phyloP scores from a whole-genome alignment of 2,797 vertebrate genomes.

The Helicolenus hilgendorfi region DNA sequence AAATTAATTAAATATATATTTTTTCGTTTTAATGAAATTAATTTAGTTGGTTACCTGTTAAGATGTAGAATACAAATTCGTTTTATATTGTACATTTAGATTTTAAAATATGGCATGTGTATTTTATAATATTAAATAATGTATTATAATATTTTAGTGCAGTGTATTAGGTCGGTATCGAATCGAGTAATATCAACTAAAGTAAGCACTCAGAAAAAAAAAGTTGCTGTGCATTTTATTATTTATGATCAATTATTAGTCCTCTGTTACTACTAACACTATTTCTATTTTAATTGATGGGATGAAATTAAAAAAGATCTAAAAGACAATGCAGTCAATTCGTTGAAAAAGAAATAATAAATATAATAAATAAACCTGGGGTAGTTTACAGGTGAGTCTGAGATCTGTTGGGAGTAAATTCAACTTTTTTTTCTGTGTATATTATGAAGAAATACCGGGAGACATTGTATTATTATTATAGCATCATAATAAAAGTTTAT shows the following conservation, averaged over 20 bases:
- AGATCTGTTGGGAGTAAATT: neutral
- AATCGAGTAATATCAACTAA: neutral
- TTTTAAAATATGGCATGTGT: neutral
- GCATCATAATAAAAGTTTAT: neutral
- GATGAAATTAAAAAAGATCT: neutral
- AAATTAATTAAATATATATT: neutral
- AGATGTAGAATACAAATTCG: neutral
- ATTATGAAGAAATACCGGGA: neutral
- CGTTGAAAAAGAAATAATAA: constrained; percentile 14
- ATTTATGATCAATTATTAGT: neutral
- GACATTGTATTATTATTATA: neutral
- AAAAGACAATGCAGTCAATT: neutral
- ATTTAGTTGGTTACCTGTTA: neutral
- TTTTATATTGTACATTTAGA: neutral
- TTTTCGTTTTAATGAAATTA: neutral
- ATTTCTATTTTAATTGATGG: neutral
- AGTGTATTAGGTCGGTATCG: neutral
- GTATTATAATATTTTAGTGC: neutral
- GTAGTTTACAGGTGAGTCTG: neutral
- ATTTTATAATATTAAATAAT: neutral
- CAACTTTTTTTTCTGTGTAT: neutral
- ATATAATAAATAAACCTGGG: neutral
- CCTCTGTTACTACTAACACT: neutral
- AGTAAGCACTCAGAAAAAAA: neutral
- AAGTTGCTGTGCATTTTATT: neutral